Percentiles rank a stretch among this genome's conserved stretches.
phyloP scores from a whole-genome alignment of 2,888 invertebrate species.

The Tipula unca region DNA sequence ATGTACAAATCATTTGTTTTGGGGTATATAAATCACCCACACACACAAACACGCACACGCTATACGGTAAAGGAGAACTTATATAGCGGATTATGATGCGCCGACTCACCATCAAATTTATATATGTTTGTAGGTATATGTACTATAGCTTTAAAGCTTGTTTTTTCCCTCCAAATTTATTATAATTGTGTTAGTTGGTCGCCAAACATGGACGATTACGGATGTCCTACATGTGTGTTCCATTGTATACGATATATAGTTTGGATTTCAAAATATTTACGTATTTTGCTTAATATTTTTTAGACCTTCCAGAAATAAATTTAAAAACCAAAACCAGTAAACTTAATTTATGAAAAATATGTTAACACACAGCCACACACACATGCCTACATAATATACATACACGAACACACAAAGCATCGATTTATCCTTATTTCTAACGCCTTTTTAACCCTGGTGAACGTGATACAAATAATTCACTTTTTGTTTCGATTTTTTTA shows the following conservation, averaged over 20 bases:
- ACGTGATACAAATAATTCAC: neutral
- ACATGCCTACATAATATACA: neutral
- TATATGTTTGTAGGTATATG: neutral
- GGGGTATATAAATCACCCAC: neutral
- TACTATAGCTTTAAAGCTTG: neutral
- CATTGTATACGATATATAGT: neutral
- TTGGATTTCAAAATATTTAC: neutral
- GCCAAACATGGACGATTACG: neutral
- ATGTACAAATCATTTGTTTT: neutral
- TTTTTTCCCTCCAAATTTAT: neutral
- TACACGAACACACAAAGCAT: neutral
- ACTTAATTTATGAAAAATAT: neutral
- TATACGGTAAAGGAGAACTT: neutral
- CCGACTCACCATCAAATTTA: neutral
- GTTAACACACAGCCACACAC: neutral
- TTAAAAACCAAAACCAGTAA: neutral
- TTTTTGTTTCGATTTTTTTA: neutral
- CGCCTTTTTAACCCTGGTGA: neutral
- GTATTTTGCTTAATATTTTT: neutral
- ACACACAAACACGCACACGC: neutral
- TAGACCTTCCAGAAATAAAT: neutral
- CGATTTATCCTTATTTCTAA: neutral
- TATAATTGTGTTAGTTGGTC: neutral
- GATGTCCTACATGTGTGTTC: neutral
- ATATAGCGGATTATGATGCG: neutral